Evolutionary conservation across 2,113 vertebrate species (phyloP).

Genomic region (Lethenteron reissneri): DNA sequence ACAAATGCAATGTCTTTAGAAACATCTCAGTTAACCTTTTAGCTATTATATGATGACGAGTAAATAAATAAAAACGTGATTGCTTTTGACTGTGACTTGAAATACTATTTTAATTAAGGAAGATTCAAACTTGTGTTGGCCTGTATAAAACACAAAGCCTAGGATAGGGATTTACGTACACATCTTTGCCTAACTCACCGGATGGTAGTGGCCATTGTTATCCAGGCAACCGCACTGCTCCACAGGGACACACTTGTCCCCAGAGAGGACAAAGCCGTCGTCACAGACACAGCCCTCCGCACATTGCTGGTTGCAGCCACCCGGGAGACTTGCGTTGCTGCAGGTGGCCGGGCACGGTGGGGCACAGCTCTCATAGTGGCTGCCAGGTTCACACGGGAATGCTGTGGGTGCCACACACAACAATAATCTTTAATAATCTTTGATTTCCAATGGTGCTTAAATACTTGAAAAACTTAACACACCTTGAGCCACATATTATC

Average conservation of each 20-base stretch:
- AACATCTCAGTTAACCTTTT: neutral
- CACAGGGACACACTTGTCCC: slow-evolving; percentile 20
- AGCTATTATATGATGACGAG: no score
- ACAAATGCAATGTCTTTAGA: neutral
- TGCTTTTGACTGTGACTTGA: neutral
- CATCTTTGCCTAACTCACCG: slow-evolving; percentile 20
- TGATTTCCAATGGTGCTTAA: no score
- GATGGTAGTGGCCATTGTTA: slow-evolving; percentile 26
- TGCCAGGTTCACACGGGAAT: slow-evolving; percentile 11
- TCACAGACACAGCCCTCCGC: slow-evolving; percentile 27
- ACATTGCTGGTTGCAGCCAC: slow-evolving; percentile 16
- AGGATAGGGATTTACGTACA: neutral
- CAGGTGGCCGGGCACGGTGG: slow-evolving; percentile 20
- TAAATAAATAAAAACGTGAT: no score
- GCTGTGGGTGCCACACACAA: no score
- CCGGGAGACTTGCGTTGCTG: neutral
- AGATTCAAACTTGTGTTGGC: neutral
- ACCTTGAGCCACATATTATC: no score
- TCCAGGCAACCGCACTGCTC: slow-evolving; percentile 25
- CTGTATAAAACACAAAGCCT: neutral
- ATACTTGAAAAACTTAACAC: no score
- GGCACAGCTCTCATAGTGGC: slow-evolving; percentile 21
- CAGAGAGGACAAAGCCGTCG: slow-evolving; percentile 22
- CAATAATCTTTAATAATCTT: no score
- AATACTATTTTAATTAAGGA: neutral